Percentiles rank a stretch among this genome's conserved stretches.
Evolutionary conservation across 2,113 vertebrate genomes (phyloP).

Genomic region (Trachemys scripta): DNA sequence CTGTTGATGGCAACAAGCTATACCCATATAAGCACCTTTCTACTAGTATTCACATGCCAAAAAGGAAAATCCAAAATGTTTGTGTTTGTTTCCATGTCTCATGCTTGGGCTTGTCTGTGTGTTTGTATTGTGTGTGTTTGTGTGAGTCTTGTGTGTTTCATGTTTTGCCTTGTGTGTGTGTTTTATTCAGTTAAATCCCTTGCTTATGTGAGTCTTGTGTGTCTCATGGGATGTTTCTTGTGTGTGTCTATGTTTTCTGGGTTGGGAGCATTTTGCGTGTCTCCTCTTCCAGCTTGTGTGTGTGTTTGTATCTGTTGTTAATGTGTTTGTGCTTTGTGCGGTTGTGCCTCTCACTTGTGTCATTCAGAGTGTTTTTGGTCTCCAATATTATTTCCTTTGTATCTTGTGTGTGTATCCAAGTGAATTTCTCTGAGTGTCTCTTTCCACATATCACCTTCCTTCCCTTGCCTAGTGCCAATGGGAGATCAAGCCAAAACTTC

Average conservation of each 20-base stretch:
- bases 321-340: background rate
- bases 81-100: background rate
- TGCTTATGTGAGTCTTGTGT: background rate
- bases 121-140: background rate
- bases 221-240: background rate
- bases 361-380: background rate
- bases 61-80: background rate
- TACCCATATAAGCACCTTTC: background rate
- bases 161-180: background rate
- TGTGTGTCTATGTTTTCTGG: background rate
- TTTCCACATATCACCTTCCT: too few relatives aligned
- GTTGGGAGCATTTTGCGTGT: background rate
- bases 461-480: too few relatives aligned
- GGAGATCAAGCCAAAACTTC: background rate
- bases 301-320: background rate
- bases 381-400: background rate
- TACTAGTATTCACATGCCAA: background rate
- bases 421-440: background rate
- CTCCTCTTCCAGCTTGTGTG: background rate
- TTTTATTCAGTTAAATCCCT: background rate
- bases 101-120: background rate
- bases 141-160: background rate
- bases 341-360: background rate
- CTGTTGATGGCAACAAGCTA: background rate
- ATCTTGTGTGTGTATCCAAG: background rate